Base-by-base conservation (phyloP, 2,888 invertebrate genomes). In the Monoplex corrugatus region DNA sequence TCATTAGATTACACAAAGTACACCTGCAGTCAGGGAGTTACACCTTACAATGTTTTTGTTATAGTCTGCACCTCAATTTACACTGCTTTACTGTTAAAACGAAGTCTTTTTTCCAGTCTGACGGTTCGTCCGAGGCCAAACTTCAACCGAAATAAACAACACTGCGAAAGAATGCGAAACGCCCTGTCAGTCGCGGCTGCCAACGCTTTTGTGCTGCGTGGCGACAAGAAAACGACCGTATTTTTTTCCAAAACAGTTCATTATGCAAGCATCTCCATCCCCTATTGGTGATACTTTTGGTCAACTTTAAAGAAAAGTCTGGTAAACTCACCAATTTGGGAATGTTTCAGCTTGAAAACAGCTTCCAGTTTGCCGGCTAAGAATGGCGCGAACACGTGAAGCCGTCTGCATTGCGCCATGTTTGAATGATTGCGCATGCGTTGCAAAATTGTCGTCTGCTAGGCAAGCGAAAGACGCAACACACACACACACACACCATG, bases 361-460 rank as follows among this genome's bases (percentile, higher is more conserved):
- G 83, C 83, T 44, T n/a, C 35, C 43, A 19, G 2, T 78, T 50
- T 32, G 35, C 83, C 83, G 83, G 83, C 13, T 50, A 50, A 50
- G 19, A 35, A 50, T 45, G 83, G 83, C 83, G 83, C 83, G 50
- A 83, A 83, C 83, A 83, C 83, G 83, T 83, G 83, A 83, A 83
- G 45, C 83, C 32, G 83, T 83, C 83, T 83, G 45, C 50, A 50
- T 50, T 83, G 50, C 83, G 83, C 83, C 83, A 83, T 83, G 50
- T 83, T 83, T 83, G 83, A 83, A 83, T 50, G 45, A 83, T 83
- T 83, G 83, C 83, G 83, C 83, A 83, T 83, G 83, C 83, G 83
- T 83, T 83, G 83, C 83, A 83, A 50, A 50, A 44, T 83, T 83
- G 83, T 83, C 83, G 83, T 83, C 83, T 83, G 83, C 83, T 83